Percentiles rank a stretch among this genome's conserved stretches.
phyloP scores from a whole-genome alignment of 2,113 vertebrate species.

The Tor tambroides region DNA sequence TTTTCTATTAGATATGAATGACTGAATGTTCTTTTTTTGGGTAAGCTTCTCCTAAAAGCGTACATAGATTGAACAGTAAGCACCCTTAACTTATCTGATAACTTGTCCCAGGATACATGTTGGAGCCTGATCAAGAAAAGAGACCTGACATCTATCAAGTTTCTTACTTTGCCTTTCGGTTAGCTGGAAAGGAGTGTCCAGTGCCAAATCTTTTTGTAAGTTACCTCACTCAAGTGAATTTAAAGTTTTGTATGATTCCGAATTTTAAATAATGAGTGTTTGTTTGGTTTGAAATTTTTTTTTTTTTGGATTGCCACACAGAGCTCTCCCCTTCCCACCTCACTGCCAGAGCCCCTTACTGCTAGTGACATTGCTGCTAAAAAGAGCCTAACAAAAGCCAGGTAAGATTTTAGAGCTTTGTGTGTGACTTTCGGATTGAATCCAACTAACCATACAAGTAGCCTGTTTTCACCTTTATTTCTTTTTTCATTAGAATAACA shows the following conservation, averaged over 20 bases:
- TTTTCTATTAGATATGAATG: background rate
- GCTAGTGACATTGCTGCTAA: constrained; percentile 93
- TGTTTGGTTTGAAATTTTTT: background rate
- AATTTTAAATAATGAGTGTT: background rate
- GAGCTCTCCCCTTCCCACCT: constrained; percentile 88
- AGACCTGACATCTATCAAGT: constrained; percentile 98
- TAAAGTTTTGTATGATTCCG: background rate
- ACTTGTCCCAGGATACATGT: constrained; percentile 74
- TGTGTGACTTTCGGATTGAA: background rate
- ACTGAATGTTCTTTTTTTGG: background rate
- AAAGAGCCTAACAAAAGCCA: constrained; percentile 95
- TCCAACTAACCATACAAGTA: background rate
- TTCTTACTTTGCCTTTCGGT: constrained; percentile 93
- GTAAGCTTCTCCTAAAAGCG: background rate
- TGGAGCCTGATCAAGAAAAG: constrained; percentile 91
- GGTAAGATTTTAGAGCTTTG: constrained; percentile 71
- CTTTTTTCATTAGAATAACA: constrained; percentile 82
- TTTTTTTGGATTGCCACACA: constrained; percentile 69
- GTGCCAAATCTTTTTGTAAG: constrained; percentile 96
- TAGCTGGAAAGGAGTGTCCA: constrained; percentile 91
- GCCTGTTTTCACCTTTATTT: background rate
- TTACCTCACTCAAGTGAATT: constrained; percentile 45
- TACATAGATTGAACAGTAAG: background rate
- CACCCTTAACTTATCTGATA: background rate
- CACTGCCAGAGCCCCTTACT: constrained; percentile 92